Conservation (phyloP, 2,888 invertebrate genomes). For the Pyrocoelia pectoralis region DNA sequence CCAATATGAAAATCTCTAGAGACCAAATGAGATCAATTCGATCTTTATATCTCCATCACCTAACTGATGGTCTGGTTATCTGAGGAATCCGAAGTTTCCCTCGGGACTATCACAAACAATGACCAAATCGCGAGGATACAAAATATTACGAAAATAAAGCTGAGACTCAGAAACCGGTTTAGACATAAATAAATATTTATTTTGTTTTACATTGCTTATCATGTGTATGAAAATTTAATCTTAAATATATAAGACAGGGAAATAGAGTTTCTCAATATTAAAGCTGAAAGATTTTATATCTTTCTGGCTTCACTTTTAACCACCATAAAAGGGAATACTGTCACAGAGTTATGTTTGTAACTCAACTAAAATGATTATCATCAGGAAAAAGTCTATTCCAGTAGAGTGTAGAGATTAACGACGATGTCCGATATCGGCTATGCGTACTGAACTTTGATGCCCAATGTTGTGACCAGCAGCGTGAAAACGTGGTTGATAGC, state of each 20-base stretch:
- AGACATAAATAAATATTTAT: conserved; percentile 8
- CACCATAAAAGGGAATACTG: conserved; percentile 20
- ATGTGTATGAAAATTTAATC: neutral
- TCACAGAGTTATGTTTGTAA: neutral
- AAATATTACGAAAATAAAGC: conserved; percentile 26
- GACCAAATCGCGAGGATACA: conserved; percentile 30
- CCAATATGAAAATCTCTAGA: conserved; percentile 27
- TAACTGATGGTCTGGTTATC: conserved; percentile 40
- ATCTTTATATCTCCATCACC: conserved; percentile 39
- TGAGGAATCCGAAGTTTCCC: conserved; percentile 36
- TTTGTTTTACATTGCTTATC: neutral
- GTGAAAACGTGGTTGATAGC: conserved; percentile 43
- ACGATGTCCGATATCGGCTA: conserved; percentile 21
- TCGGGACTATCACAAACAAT: conserved; percentile 33
- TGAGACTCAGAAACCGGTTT: conserved; percentile 1
- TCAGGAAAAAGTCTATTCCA: conserved; percentile 7
- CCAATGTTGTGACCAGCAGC: conserved; percentile 38
- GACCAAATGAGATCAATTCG: conserved; percentile 38
- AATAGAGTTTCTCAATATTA: neutral
- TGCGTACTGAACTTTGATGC: conserved; percentile 28
- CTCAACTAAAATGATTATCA: neutral
- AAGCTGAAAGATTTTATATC: too few species aligned
- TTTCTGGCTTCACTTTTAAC: neutral
- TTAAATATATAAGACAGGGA: neutral
- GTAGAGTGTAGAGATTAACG: conserved; percentile 16